A percentile compares a stretch with the other conserved stretches of the same genome.
phyloP scores from a whole-genome alignment of 1,140 invertebrate species.

The Homalodisca vitripennis region DNA sequence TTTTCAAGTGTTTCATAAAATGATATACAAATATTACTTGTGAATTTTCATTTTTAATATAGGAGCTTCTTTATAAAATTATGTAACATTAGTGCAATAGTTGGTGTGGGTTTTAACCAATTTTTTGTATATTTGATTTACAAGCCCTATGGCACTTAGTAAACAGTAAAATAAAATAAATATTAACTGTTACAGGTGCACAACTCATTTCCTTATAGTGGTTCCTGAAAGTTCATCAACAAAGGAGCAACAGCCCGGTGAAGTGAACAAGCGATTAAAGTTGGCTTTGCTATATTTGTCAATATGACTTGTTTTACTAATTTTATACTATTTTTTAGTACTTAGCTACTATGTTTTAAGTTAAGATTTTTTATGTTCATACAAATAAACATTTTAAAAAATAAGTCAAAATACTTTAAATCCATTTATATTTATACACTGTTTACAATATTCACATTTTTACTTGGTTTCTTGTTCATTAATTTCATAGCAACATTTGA shows the following conservation, averaged over 20 bases:
- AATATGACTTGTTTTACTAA: too few relatives aligned
- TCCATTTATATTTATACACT: too few relatives aligned
- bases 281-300: not conserved
- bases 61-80: not conserved
- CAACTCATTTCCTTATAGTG: slow-evolving; percentile 19
- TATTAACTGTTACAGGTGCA: slow-evolving; percentile 3
- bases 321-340: too few relatives aligned
- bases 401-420: too few relatives aligned
- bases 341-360: too few relatives aligned
- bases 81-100: not conserved
- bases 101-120: not conserved
- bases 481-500: too few relatives aligned
- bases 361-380: too few relatives aligned
- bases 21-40: not conserved
- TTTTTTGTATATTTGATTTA: not conserved
- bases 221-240: slow-evolving; percentile 3
- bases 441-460: too few relatives aligned
- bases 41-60: not conserved
- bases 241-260: not conserved
- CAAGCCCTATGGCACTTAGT: too few relatives aligned
- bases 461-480: too few relatives aligned
- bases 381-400: too few relatives aligned
- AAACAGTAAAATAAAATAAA: too few relatives aligned
- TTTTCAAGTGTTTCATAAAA: not conserved
- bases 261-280: not conserved